phyloP scores from a whole-genome alignment of 2,113 vertebrate species.

The Catagonus wagneri region DNA sequence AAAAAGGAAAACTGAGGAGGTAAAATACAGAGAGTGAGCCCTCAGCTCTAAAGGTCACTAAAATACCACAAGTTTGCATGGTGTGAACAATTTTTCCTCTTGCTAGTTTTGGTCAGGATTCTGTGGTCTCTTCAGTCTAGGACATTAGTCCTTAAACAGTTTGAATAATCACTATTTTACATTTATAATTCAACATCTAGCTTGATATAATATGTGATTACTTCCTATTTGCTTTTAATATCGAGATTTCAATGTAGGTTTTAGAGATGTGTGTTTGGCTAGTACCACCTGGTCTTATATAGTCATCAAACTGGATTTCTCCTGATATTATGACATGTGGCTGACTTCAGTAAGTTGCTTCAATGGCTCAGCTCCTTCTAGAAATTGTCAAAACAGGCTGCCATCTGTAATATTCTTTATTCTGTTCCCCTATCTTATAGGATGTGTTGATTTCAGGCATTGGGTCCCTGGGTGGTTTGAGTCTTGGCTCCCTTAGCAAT shows the following conservation, averaged over 20 bases:
- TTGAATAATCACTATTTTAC: background rate
- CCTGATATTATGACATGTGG: background rate
- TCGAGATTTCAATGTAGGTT: background rate
- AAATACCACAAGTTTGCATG: background rate
- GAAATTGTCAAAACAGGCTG: background rate
- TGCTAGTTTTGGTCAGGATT: background rate
- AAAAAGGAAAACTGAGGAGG: background rate
- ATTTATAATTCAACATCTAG: background rate
- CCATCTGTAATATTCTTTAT: background rate
- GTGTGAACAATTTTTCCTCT: background rate
- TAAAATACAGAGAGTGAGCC: background rate
- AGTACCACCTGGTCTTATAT: background rate
- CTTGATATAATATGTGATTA: background rate
- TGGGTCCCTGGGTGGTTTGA: slow-evolving; percentile 52
- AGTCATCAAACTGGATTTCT: background rate
- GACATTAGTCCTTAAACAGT: background rate
- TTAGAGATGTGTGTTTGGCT: background rate
- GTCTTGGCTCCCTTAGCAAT: slow-evolving; percentile 71
- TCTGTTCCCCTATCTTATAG: slow-evolving; percentile 32
- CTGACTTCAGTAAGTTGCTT: background rate
- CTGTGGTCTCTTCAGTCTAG: background rate
- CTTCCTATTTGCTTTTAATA: slow-evolving; percentile 10
- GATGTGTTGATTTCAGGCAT: slow-evolving; percentile 69
- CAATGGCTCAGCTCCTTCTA: background rate
- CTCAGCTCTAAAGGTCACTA: background rate